Base-by-base conservation (phyloP, 2,113 vertebrate species). In the Saguinus imperator region DNA sequence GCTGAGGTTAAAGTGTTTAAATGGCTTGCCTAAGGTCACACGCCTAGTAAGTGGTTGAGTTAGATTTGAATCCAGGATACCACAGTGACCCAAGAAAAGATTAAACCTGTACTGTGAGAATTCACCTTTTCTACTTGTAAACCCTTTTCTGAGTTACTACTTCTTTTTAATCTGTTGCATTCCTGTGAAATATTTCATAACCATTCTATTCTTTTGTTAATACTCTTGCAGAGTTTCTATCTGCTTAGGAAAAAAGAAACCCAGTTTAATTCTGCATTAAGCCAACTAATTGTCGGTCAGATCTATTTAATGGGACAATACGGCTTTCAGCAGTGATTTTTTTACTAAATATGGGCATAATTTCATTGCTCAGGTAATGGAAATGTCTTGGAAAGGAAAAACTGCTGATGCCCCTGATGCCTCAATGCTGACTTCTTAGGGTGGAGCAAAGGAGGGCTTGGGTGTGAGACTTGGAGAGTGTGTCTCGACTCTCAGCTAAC, bases 391-490 rank as follows among this genome's bases (percentile, higher is more conserved):
- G 89, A 89, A 86, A 95, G 87, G 66, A 89, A 61, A 83, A 91
- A 94, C 48, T 96, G 91, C 97, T 97, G 97, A 98, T 93, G 75
- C 16, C 20, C 48, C n/a, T 86, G 12, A 58, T 94, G 76, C 55
- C 55, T 94, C 79, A 55, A 35, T 61, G 91, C 97, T 94, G 95
- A 97, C 94, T 86, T 91, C 64, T 92, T 72, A 57, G 92, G 97
- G 96, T 97, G 97, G 97, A 93, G 97, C 64, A 85, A 25, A 97
- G 92, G 89, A 87, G 43, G 45, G 92, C 35, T 85, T 87, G 95
- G 96, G 94, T 96, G 95, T 97, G 97, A 68, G 61, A 81, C 95
- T 40, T 29, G 4, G 55, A 25, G 58, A 92, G 58, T 84, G 76
- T n/a, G 29, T 8, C 58, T 90, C 66, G 40, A 35, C 82, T 76